These are phyloP conservation scores for Sapayoa aenigma DNA, from an alignment of 2,113 vertebrate genomes.

Conservation along the genomic window DNA sequence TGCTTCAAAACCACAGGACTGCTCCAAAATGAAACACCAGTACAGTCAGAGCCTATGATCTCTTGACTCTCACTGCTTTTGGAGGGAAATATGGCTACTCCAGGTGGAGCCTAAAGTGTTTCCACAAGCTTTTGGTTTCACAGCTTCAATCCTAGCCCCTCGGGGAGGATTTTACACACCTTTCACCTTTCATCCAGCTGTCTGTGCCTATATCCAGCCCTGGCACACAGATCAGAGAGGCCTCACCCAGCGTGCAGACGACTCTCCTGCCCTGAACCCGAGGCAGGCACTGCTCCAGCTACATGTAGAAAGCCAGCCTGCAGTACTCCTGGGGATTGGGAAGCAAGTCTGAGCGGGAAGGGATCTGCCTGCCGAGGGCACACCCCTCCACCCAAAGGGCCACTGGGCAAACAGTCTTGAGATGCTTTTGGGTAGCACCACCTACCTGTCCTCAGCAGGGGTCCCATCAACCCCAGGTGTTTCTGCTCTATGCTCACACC, in stretches of 20 bases:
- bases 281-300: neutral
- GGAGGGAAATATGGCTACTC: neutral
- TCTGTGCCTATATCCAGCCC: neutral
- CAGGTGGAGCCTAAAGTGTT: neutral
- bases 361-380: neutral
- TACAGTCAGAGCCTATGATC: neutral
- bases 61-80: neutral
- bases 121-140: neutral
- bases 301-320: neutral
- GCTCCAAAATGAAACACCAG: neutral
- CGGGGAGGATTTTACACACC: neutral
- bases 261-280: neutral
- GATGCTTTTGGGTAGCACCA: neutral
- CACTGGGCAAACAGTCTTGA: neutral
- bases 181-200: constrained; percentile 13
- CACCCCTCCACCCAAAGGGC: neutral
- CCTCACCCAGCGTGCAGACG: neutral
- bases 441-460: neutral
- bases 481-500: neutral
- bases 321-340: accelerated
- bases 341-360: neutral
- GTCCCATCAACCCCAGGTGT: accelerated
- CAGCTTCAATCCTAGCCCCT: neutral
- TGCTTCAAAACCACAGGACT: neutral
- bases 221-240: neutral